These are phyloP conservation scores for Pomatorhinus ruficollis DNA, from an alignment of 2,113 vertebrate genomes.

Conservation along the genomic window DNA sequence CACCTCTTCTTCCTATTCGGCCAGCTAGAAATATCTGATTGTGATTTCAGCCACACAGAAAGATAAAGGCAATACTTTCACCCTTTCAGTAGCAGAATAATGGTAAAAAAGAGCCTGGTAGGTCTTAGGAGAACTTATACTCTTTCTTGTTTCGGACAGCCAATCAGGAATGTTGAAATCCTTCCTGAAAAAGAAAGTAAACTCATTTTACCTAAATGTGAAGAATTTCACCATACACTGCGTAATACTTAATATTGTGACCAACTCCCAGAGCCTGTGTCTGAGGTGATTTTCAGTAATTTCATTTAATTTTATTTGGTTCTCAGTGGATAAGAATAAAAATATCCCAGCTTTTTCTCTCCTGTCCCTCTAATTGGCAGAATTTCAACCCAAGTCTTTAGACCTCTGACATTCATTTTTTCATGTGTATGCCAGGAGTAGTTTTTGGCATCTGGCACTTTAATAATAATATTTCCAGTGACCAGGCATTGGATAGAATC, in stretches of 20 bases:
- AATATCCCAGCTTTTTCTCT: background rate
- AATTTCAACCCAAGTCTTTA: background rate
- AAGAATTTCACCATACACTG: background rate
- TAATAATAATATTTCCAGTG: background rate
- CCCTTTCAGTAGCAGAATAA: background rate
- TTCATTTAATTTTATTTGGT: background rate
- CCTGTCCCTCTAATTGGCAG: background rate
- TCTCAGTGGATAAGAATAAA: background rate
- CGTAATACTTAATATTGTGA: background rate
- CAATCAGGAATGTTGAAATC: background rate
- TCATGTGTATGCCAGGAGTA: background rate
- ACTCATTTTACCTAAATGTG: fast-evolving
- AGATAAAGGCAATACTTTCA: background rate
- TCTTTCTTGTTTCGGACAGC: background rate
- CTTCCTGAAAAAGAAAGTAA: background rate
- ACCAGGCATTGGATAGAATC: background rate
- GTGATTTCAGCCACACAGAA: background rate
- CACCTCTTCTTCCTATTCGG: background rate
- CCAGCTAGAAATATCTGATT: background rate
- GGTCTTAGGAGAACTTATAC: background rate
- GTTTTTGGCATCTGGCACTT: constrained; percentile 14
- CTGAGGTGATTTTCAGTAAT: background rate
- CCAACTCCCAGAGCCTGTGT: background rate
- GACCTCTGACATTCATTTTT: background rate
- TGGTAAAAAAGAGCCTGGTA: background rate